Evolutionary conservation across 2,797 vertebrate genomes (phyloP).

Genomic region (Margarornis squamiger): DNA sequence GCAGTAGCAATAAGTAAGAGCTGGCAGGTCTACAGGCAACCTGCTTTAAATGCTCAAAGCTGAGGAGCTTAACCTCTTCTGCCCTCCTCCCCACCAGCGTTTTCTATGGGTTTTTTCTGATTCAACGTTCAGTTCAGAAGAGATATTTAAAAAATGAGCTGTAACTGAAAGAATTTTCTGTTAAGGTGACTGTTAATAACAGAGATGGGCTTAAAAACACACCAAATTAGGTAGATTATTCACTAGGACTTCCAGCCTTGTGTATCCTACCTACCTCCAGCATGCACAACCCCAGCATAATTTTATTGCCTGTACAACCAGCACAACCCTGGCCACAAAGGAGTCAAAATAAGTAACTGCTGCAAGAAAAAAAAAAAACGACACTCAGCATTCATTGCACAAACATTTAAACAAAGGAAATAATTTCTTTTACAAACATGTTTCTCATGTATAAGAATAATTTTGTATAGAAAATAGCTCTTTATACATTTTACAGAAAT

Average conservation of each 20-base stretch:
- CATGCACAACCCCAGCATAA: background rate
- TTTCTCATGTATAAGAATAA: slow-evolving; percentile 74
- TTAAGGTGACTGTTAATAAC: background rate
- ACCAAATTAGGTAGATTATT: background rate
- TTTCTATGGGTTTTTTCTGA: background rate
- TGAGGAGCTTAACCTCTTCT: background rate
- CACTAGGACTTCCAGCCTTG: background rate
- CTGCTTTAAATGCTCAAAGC: background rate
- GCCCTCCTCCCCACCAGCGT: background rate
- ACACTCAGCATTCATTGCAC: slow-evolving; percentile 68
- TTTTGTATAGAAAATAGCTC: slow-evolving; percentile 77
- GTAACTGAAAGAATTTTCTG: background rate
- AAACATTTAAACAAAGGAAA: slow-evolving; percentile 73
- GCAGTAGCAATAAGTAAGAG: background rate
- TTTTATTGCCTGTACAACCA: slow-evolving; percentile 54
- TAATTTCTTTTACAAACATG: slow-evolving; percentile 69
- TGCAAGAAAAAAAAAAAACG: slow-evolving; percentile 47
- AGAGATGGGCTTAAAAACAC: background rate
- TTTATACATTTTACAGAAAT: slow-evolving; percentile 67
- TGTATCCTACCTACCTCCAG: background rate
- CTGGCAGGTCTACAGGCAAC: background rate
- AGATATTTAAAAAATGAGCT: background rate
- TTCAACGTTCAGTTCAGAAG: background rate
- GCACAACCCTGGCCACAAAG: slow-evolving; percentile 37
- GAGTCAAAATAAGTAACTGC: slow-evolving; percentile 56